phyloP scores from a whole-genome alignment of 2,888 invertebrate species.

The Megastigmus dorsalis region DNA sequence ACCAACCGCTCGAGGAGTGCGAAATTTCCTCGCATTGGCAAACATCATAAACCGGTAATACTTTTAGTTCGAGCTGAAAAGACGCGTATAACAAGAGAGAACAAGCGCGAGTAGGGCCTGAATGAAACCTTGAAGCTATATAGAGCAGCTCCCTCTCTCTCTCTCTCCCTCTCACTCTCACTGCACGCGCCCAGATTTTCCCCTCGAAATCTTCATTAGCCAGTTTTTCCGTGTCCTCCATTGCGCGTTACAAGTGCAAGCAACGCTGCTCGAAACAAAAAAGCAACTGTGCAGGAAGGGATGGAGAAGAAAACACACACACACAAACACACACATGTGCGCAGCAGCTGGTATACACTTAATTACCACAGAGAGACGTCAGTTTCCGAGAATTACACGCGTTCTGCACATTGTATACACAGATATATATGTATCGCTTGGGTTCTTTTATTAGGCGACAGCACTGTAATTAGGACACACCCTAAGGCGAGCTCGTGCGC shows the following conservation, averaged over 20 bases:
- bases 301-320: constrained; percentile 53
- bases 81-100: background rate
- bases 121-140: no score
- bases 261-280: constrained; percentile 11
- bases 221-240: constrained; percentile 1
- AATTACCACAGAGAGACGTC: no score
- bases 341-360: background rate
- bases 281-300: background rate
- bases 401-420: no score
- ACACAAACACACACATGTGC: constrained; percentile 8
- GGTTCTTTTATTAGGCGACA: constrained; percentile 56
- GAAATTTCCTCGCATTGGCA: no score
- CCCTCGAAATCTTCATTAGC: constrained; percentile 45
- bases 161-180: background rate
- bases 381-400: no score
- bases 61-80: no score
- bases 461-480: constrained; percentile 64
- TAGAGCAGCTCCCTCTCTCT: no score
- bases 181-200: no score
- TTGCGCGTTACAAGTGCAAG: background rate
- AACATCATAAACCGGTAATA: no score
- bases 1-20: no score
- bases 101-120: no score
- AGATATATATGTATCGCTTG: background rate
- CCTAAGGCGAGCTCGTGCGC: constrained; percentile 50